Evolutionary conservation across 2,888 invertebrate genomes (phyloP), one percentile per base, ranked within the genome.

Genomic region (Synergus umbraculus): DNA sequence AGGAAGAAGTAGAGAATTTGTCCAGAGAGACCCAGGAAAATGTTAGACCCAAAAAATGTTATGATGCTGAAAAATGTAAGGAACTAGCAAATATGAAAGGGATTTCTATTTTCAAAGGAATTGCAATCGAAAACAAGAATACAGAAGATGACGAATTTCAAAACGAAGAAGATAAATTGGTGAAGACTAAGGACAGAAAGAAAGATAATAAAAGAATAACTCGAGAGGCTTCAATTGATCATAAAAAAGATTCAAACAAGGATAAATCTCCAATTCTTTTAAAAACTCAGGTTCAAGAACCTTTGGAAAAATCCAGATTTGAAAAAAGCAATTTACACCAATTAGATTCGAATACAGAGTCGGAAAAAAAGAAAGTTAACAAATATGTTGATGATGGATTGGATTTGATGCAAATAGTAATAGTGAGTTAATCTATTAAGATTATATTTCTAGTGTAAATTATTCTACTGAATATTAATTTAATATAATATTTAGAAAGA

Each of bases 401-500:
- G 15, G 73, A 66, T 9, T 46, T 37, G 41, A 60, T n/a, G 15
- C 7, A 64, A 76, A 60, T 67, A 46, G 58, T 67, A 10, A 58
- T 60, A 58, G 63, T 76, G 7, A 73, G 65, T 76, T 73, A 54
- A n/a, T 43, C 22, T n/a, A n/a, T 54, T 29, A 5, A 46, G 22
- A 13, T 44, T 65, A 22, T 18, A 46, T 13, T 77, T 66, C 49
- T 29, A 18, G 12, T 46, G 8, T 15, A 64, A 43, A 60, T 78
- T 37, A 12, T 29, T 69, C 1, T 1, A 29, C 13, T 0, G 1
- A 67, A 67, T 22, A 60, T 76, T 66, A 64, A 22, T 78, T 43
- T 65, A 13, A 73, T 78, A 4, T 10, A 12, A n/a, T 58, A 80
- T 80, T 76, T 65, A 91, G 91, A 76, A 76, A 1, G 88, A 90